These are phyloP conservation scores for Apis florea DNA, from an alignment of 1,140 invertebrate species.

Conservation along the genomic window DNA sequence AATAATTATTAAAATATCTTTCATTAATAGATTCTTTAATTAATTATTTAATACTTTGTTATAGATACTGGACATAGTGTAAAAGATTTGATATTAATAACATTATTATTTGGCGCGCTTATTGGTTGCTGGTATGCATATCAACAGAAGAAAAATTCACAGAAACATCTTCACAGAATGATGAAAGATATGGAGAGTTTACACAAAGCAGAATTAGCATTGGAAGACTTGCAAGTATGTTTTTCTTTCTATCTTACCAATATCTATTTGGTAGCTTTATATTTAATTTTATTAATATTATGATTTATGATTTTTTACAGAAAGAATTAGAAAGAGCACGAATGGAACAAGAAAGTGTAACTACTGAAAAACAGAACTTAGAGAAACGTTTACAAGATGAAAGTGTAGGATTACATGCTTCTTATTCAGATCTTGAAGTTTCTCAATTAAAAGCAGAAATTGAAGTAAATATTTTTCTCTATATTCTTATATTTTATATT, in stretches of 20 bases:
- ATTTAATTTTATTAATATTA: background rate
- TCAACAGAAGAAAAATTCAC: conserved; percentile 92
- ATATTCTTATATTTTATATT: background rate
- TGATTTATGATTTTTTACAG: conserved; percentile 68
- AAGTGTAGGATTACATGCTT: conserved; percentile 84
- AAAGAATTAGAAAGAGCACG: conserved; percentile 84
- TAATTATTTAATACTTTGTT: conserved; percentile 41
- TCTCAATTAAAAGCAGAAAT: conserved; percentile 91
- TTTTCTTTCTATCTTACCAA: background rate
- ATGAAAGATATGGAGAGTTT: conserved; percentile 96
- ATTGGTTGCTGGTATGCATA: conserved; percentile 95
- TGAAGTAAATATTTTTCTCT: conserved; percentile 81
- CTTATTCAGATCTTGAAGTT: conserved; percentile 90
- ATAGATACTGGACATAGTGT: conserved; percentile 88
- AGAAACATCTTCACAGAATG: conserved; percentile 92
- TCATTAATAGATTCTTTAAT: background rate
- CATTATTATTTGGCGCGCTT: conserved; percentile 89
- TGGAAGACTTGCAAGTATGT: conserved; percentile 90
- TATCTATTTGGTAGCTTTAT: too few species aligned
- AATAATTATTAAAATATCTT: conserved; percentile 26
- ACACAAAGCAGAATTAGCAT: conserved; percentile 92
- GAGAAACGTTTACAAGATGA: conserved; percentile 88
- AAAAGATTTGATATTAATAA: conserved; percentile 93
- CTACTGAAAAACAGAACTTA: conserved; percentile 90
- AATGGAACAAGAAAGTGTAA: conserved; percentile 87